Conservation (phyloP, 2,113 vertebrate genomes). For the Mellivora capensis region DNA sequence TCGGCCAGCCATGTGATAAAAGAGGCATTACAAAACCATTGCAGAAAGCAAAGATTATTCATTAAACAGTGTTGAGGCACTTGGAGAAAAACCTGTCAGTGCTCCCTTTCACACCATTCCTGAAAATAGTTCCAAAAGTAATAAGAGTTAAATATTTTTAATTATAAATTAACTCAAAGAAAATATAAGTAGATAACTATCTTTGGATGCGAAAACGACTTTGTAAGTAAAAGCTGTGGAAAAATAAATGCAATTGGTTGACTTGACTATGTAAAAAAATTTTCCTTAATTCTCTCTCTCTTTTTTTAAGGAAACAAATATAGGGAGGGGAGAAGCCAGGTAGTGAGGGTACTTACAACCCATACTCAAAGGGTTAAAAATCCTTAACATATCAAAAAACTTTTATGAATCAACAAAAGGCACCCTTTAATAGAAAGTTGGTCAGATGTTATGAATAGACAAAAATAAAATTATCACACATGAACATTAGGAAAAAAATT, state of each 20-base stretch:
- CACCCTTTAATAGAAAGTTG: background rate
- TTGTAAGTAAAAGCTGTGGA: background rate
- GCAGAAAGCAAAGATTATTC: background rate
- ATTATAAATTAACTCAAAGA: constrained; percentile 1
- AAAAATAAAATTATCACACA: constrained; percentile 11
- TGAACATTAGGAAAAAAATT: background rate
- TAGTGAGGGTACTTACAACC: background rate
- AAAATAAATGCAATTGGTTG: background rate
- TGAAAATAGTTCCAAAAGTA: constrained; percentile 32
- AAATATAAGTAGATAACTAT: background rate
- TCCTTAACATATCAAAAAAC: background rate
- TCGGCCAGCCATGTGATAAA: background rate
- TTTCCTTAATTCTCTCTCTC: background rate
- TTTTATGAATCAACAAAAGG: background rate
- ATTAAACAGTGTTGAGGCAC: background rate
- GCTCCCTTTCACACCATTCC: background rate
- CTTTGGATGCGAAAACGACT: background rate
- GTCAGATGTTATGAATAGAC: background rate
- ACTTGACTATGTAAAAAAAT: background rate
- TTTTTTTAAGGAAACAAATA: background rate
- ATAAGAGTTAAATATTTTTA: background rate
- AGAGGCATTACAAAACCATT: background rate
- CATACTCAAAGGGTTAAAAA: background rate
- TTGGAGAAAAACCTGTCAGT: constrained; percentile 4
- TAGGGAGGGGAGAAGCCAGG: background rate